A percentile compares a stretch with the other conserved stretches of the same genome.
phyloP scores from a whole-genome alignment of 1,140 invertebrate species.

The Melitaea cinxia region DNA sequence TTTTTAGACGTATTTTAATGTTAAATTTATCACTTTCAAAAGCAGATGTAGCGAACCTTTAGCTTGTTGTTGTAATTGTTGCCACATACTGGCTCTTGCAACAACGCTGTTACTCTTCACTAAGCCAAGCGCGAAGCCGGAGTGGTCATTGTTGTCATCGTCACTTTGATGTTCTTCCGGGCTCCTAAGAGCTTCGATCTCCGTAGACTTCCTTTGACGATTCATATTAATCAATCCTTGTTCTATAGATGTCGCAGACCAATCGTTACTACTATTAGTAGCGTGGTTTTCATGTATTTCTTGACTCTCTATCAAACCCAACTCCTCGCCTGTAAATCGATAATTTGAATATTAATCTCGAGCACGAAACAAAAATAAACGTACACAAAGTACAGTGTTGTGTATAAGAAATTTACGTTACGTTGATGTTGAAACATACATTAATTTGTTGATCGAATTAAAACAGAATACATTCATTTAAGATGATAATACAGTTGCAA shows the following conservation, averaged over 20 bases:
- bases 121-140: constrained; percentile 70
- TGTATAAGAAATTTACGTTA: constrained; percentile 41
- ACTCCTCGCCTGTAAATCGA: constrained; percentile 71
- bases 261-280: constrained; percentile 70
- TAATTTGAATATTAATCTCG: constrained; percentile 44
- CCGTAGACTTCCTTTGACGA: constrained; percentile 65
- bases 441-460: constrained; percentile 21
- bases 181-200: constrained; percentile 53
- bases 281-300: constrained; percentile 70
- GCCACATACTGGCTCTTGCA: constrained; percentile 84
- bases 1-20: no score
- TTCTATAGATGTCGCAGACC: constrained; percentile 67
- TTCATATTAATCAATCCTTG: constrained; percentile 64
- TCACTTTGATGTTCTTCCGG: constrained; percentile 57
- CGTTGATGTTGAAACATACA: constrained; percentile 28
- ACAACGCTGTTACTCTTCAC: constrained; percentile 84
- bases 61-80: constrained; percentile 83
- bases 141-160: constrained; percentile 57
- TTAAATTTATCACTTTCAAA: no score
- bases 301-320: constrained; percentile 73
- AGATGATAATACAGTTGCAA: constrained; percentile 17
- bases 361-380: constrained; percentile 46
- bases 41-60: constrained; percentile 59
- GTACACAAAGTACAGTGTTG: constrained; percentile 40
- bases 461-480: constrained; percentile 1